A percentile compares a stretch with the other conserved stretches of the same genome.
These are phyloP conservation scores for Cyclina sinensis DNA, from an alignment of 1,140 invertebrate genomes.

Conservation along the genomic window DNA sequence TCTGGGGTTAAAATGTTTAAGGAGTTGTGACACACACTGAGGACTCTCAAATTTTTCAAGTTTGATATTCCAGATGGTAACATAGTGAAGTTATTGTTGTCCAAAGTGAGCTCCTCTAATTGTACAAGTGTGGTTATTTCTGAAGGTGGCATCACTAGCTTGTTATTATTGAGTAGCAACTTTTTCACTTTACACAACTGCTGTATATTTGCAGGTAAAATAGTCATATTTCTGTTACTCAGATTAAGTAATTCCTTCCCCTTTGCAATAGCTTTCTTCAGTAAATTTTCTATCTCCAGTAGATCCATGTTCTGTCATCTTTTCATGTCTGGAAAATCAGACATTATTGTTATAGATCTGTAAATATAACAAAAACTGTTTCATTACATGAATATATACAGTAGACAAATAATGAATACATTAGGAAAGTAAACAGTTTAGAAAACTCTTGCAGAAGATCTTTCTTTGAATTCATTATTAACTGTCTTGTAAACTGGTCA, in stretches of 20 bases:
- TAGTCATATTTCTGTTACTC: constrained; percentile 79
- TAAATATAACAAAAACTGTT: no score
- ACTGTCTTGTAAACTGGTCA: no score
- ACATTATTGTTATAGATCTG: no score
- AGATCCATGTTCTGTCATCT: constrained; percentile 73
- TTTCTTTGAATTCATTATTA: no score
- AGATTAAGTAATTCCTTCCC: constrained; percentile 75
- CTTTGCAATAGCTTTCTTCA: constrained; percentile 73
- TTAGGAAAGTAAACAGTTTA: no score
- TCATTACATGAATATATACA: no score
- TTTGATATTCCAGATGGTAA: constrained; percentile 79
- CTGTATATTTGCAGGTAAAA: constrained; percentile 75
- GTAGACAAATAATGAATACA: no score
- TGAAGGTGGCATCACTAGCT: constrained; percentile 83
- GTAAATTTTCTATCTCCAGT: constrained; percentile 73
- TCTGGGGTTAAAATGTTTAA: constrained; percentile 77
- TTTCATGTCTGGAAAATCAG: not conserved
- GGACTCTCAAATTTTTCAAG: constrained; percentile 78
- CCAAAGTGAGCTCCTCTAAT: constrained; percentile 82
- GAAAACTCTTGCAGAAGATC: no score
- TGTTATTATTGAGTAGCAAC: constrained; percentile 82
- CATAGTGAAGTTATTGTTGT: constrained; percentile 84
- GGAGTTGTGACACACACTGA: constrained; percentile 83
- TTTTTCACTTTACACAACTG: constrained; percentile 71
- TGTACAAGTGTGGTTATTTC: constrained; percentile 76